These are phyloP conservation scores for Thermophis baileyi DNA, from an alignment of 2,113 vertebrate genomes.

Conservation along the genomic window DNA sequence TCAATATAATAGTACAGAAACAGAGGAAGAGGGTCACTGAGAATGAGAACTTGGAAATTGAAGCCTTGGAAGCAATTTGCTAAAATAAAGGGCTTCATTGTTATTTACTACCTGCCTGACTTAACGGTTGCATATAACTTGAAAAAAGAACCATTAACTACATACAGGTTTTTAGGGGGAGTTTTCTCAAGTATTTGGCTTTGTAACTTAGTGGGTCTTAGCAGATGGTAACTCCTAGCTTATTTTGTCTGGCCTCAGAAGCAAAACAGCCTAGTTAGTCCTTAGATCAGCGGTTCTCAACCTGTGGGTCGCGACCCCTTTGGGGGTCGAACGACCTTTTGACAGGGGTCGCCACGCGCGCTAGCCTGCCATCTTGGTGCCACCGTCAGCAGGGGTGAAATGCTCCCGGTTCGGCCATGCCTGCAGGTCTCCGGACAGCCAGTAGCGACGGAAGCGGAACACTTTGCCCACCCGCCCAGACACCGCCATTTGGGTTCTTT, in stretches of 20 bases:
- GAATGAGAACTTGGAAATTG: not conserved
- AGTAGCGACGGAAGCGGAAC: too few species aligned
- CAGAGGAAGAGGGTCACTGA: not conserved
- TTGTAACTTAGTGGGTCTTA: not conserved
- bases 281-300: too few species aligned
- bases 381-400: too few species aligned
- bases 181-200: not conserved
- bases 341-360: too few species aligned
- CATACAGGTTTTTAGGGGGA: not conserved
- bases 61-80: not conserved
- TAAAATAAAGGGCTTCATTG: not conserved
- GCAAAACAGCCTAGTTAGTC: not conserved
- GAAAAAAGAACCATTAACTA: not conserved
- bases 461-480: too few species aligned
- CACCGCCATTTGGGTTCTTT: too few species aligned
- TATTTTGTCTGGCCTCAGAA: not conserved
- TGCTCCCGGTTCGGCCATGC: too few species aligned
- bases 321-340: too few species aligned
- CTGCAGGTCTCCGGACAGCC: too few species aligned
- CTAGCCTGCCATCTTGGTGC: too few species aligned
- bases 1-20: not conserved
- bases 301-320: too few species aligned
- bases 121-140: not conserved
- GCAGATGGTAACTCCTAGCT: not conserved
- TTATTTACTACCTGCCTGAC: not conserved